These are phyloP conservation scores for Gastrophryne carolinensis DNA, from an alignment of 2,797 vertebrate genomes.

Conservation along the genomic window DNA sequence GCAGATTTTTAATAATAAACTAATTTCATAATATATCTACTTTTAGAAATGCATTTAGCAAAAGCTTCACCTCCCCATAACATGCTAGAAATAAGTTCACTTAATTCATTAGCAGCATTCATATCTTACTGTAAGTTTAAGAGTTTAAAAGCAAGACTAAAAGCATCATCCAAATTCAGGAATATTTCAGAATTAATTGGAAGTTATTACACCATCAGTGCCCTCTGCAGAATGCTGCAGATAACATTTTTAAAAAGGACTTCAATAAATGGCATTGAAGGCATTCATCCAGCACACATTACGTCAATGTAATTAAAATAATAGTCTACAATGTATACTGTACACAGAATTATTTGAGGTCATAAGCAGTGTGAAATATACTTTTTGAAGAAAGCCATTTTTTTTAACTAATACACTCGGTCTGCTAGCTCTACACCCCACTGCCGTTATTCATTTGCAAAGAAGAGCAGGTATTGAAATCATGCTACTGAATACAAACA, in stretches of 20 bases:
- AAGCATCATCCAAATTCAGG: background rate
- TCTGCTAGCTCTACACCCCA: too few species aligned
- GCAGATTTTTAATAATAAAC: too few species aligned
- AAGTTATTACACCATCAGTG: slow-evolving; percentile 12
- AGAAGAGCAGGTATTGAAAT: too few species aligned
- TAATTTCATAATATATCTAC: too few species aligned
- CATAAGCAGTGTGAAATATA: too few species aligned
- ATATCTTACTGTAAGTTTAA: background rate
- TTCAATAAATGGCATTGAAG: slow-evolving; percentile 14
- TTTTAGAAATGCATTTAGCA: too few species aligned
- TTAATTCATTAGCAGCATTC: background rate
- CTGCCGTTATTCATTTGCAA: too few species aligned
- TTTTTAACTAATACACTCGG: too few species aligned
- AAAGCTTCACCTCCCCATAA: too few species aligned
- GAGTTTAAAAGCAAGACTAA: slow-evolving; percentile 1
- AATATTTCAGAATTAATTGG: slow-evolving; percentile 18
- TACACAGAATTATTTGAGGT: too few species aligned
- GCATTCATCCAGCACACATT: slow-evolving; percentile 1
- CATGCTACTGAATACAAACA: too few species aligned
- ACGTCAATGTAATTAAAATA: background rate
- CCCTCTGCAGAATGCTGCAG: background rate
- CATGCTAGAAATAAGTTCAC: background rate
- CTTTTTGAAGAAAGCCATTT: too few species aligned
- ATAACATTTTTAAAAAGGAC: slow-evolving; percentile 6
- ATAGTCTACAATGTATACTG: background rate